Base-by-base conservation (phyloP, 2,113 vertebrate species). In the Eurypyga helias region DNA sequence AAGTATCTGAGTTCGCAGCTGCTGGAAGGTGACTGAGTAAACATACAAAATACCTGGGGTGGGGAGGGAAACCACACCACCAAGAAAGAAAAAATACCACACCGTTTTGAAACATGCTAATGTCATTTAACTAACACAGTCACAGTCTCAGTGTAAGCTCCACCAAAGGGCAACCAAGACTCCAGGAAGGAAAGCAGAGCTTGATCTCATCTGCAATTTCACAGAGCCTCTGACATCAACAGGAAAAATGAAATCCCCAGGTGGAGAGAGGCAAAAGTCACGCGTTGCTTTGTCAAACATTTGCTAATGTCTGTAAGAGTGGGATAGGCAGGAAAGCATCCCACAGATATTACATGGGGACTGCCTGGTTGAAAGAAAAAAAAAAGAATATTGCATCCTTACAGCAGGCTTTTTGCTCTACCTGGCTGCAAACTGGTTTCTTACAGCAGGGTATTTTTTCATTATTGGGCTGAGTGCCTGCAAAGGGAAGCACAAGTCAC, bases 181-280 rank as follows among this genome's bases (percentile, higher is more conserved):
- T 79, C 67, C 17, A 15, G 48, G 72, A 93, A 70, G 49, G 17
- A 90, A 96, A 94, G 51, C 71, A 89, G 71, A 96, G 51, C 26
- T 90, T 89, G 72, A 76, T 82, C 61, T 91, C 28, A 7, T 86
- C 69, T 94, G 79, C 65, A 95, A 26, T 94, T 95, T 96, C 88
- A 91, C 48, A 65, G 62, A 89, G 24, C 31, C 28, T 90, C 78
- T 94, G 79, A 93, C 84, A 90, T 80, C 77, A 82, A 73, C 43
- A 89, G 51, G 51, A 81, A 89, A 87, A 94, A 73, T 23, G 0
- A 88, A 93, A 86, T 77, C 57, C 34, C 62, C 71, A 80, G 66
- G 64, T 8, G 11, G 72, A 0, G 0, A 89, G 60, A 89, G 55
- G 31, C 62, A 34, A 78, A 73, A 89, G 58, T 41, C 43, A 51